phyloP scores from a whole-genome alignment of 2,888 invertebrate genomes.

The Eupithecia inturbata region DNA sequence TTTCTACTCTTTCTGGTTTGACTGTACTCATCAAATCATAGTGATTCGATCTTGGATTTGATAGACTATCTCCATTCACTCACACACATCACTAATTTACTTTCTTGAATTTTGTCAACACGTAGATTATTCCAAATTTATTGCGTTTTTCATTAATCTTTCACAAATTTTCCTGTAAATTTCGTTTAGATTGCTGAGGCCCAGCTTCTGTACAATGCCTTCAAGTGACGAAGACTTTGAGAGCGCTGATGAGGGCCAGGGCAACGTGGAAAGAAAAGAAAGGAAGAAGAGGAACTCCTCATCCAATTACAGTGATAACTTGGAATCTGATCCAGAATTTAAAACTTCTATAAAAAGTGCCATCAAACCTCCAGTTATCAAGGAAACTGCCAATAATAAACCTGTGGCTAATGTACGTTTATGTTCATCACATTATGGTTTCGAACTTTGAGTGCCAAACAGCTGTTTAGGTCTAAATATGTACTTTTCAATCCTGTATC shows the following conservation, averaged over 20 bases:
- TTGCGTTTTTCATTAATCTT: constrained; percentile 15
- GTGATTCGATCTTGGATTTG: not conserved
- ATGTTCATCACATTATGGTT: not conserved
- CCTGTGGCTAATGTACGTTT: constrained; percentile 43
- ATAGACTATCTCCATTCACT: not conserved
- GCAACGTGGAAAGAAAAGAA: constrained; percentile 64
- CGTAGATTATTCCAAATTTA: constrained; percentile 8
- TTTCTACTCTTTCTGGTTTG: too few relatives aligned
- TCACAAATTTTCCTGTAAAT: not conserved
- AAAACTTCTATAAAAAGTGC: constrained; percentile 41
- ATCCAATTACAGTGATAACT: constrained; percentile 73
- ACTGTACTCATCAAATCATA: too few relatives aligned
- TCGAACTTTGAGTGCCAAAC: not conserved
- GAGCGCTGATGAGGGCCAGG: constrained; percentile 89
- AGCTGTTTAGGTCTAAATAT: constrained; percentile 6
- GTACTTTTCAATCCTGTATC: not conserved
- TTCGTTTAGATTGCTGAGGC: not conserved
- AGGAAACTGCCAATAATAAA: constrained; percentile 33
- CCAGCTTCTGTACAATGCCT: constrained; percentile 77
- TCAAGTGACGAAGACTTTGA: constrained; percentile 90
- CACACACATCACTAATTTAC: not conserved
- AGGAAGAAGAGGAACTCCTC: constrained; percentile 71
- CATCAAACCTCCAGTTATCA: constrained; percentile 19
- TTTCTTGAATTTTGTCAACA: not conserved
- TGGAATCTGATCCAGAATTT: constrained; percentile 60